Percentiles rank a stretch among this genome's conserved stretches.
phyloP scores from a whole-genome alignment of 2,888 invertebrate species.

The Eristalis arbustorum region DNA sequence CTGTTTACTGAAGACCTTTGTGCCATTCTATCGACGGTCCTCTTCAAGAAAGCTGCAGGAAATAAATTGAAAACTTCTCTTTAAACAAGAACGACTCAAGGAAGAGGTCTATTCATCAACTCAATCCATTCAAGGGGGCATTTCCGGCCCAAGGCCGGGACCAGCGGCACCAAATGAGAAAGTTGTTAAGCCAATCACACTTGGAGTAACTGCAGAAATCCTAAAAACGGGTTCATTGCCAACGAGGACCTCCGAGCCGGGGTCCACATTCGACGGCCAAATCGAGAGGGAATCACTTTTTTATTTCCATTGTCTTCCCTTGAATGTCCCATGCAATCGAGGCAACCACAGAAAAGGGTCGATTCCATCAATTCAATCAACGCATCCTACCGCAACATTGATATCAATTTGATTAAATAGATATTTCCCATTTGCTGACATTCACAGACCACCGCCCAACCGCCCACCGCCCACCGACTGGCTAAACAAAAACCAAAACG shows the following conservation, averaged over 20 bases:
- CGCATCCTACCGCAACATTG: background rate
- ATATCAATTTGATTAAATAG: conserved; percentile 30
- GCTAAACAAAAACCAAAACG: conserved; percentile 33
- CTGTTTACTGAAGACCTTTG: too few relatives aligned
- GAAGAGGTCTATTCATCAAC: background rate
- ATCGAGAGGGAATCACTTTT: background rate
- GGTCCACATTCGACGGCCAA: background rate
- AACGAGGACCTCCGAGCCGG: background rate
- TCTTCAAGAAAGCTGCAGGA: too few relatives aligned
- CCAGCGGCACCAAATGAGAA: background rate
- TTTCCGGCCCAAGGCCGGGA: background rate
- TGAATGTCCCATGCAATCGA: background rate
- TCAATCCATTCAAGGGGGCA: background rate
- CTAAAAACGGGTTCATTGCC: background rate
- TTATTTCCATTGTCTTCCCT: background rate
- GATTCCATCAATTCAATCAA: background rate
- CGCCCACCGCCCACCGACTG: background rate
- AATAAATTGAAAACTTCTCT: too few relatives aligned
- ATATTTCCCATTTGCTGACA: conserved; percentile 22
- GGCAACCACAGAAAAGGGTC: background rate
- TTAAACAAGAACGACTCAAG: background rate
- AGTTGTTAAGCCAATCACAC: background rate
- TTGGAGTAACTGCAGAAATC: background rate
- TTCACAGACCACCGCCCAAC: background rate
- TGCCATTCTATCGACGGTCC: too few relatives aligned